phyloP scores from a whole-genome alignment of 2,888 invertebrate genomes.

The Acrobasis suavella region DNA sequence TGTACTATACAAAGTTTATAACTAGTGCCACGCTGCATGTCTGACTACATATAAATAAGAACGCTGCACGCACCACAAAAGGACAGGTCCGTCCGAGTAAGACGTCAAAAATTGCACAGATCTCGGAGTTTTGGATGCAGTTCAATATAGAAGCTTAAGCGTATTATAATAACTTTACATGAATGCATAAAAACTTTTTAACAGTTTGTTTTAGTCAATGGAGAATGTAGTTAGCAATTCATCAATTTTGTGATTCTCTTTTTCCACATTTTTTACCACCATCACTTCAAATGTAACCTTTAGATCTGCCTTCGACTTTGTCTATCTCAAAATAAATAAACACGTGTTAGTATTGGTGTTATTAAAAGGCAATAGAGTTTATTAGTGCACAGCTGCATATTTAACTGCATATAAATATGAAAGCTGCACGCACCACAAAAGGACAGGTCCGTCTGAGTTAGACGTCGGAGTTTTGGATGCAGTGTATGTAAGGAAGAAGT shows the following conservation, averaged over 20 bases:
- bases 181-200: too few relatives aligned
- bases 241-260: too few relatives aligned
- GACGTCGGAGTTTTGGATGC: conserved; percentile 37
- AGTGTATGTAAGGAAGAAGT: too few relatives aligned
- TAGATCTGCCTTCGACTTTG: too few relatives aligned
- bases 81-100: conserved; percentile 59
- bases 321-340: too few relatives aligned
- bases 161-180: not conserved
- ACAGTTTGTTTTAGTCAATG: too few relatives aligned
- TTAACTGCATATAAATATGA: conserved; percentile 28
- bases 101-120: conserved; percentile 64
- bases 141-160: conserved; percentile 29
- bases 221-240: too few relatives aligned
- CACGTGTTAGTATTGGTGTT: too few relatives aligned
- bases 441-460: conserved; percentile 59
- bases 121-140: conserved; percentile 46
- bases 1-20: conserved; percentile 12
- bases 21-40: conserved; percentile 1
- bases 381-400: not conserved
- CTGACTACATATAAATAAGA: conserved; percentile 29
- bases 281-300: too few relatives aligned
- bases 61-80: conserved; percentile 51
- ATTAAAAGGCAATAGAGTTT: conserved; percentile 15
- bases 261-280: too few relatives aligned
- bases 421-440: conserved; percentile 50